phyloP scores from a whole-genome alignment of 2,888 invertebrate genomes.

The Calameuta idolon region DNA sequence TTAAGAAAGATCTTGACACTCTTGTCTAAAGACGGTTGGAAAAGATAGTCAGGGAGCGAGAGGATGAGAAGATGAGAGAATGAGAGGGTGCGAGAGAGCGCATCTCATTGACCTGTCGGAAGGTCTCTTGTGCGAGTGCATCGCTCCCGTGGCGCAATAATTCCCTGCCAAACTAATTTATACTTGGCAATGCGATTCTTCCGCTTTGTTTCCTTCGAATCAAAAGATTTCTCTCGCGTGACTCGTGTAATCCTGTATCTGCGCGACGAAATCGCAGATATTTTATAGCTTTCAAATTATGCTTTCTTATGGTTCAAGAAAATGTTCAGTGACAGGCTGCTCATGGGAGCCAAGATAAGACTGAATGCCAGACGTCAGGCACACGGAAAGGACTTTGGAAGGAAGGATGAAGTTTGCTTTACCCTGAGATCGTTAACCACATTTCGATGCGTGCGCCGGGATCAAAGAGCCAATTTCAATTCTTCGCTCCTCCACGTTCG shows the following conservation, averaged over 20 bases:
- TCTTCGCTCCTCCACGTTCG: neutral
- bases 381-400: neutral
- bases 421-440: neutral
- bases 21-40: neutral
- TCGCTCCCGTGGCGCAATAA: slow-evolving; percentile 11
- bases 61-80: too few relatives aligned
- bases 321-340: neutral
- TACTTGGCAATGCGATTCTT: slow-evolving; percentile 21
- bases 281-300: neutral
- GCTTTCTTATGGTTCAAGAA: neutral
- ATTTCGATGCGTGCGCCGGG: neutral
- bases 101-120: neutral
- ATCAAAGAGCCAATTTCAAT: neutral
- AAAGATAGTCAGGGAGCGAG: too few relatives aligned
- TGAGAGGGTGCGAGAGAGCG: too few relatives aligned
- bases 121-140: neutral
- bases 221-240: neutral
- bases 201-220: slow-evolving; percentile 4
- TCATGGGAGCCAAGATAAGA: neutral
- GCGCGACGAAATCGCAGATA: neutral
- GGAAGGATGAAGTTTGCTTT: neutral
- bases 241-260: too few relatives aligned
- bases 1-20: neutral
- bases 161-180: slow-evolving; percentile 28
- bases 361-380: neutral